These are phyloP conservation scores for Nipponia nippon DNA, from an alignment of 2,113 vertebrate genomes.

Conservation along the genomic window DNA sequence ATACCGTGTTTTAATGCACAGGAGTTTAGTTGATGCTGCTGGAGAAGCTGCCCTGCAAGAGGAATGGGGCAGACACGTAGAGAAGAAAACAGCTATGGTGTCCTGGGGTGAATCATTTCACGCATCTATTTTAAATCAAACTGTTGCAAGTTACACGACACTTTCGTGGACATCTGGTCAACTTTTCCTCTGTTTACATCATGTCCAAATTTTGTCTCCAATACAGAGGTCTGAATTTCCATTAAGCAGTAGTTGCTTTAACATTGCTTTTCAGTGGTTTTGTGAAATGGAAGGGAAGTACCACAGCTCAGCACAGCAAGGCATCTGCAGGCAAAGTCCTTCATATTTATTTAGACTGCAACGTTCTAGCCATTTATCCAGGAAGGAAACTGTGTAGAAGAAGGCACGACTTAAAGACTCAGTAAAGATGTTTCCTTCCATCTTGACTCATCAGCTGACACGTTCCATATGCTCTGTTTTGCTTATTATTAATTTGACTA, in stretches of 20 bases:
- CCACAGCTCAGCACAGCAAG: not conserved
- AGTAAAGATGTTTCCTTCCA: constrained; percentile 39
- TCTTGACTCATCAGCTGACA: constrained; percentile 63
- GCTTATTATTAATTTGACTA: constrained; percentile 50
- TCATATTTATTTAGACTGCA: not conserved
- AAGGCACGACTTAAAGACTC: not conserved
- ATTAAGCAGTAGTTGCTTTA: not conserved
- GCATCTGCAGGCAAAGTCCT: not conserved
- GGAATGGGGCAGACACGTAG: not conserved
- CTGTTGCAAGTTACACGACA: not conserved
- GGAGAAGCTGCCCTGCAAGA: not conserved
- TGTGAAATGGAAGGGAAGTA: not conserved
- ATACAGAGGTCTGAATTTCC: not conserved
- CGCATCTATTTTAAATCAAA: not conserved
- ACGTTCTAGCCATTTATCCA: not conserved
- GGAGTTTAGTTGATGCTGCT: not conserved
- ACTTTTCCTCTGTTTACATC: not conserved
- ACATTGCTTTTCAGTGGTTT: not conserved
- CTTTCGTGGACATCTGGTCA: not conserved
- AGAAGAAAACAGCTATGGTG: not conserved
- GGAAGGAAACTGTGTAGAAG: not conserved
- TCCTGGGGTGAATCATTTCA: not conserved
- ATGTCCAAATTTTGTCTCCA: not conserved
- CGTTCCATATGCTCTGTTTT: constrained; percentile 47
- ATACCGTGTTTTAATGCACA: not conserved